phyloP scores from a whole-genome alignment of 1,140 invertebrate species.

The Pseudachorutes palmiensis region DNA sequence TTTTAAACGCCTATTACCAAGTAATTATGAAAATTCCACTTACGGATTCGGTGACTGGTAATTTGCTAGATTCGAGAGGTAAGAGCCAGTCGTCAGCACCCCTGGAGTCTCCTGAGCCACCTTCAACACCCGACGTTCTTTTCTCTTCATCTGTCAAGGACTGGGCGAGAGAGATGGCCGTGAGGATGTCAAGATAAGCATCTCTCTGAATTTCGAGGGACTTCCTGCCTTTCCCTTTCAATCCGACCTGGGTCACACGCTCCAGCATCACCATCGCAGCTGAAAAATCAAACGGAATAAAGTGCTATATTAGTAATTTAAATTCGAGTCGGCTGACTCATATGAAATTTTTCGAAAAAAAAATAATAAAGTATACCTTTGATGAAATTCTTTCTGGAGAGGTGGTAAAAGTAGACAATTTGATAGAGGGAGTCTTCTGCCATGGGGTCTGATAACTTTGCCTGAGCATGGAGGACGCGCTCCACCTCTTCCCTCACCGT shows the following conservation, averaged over 20 bases:
- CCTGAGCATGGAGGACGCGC: constrained; percentile 28
- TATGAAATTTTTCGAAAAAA: not conserved
- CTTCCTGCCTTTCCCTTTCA: constrained; percentile 25
- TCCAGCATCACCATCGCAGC: constrained; percentile 30
- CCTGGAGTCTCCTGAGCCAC: not conserved
- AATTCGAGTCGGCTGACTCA: not conserved
- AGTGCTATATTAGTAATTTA: not conserved
- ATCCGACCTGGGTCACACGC: constrained; percentile 28
- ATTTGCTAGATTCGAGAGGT: not conserved
- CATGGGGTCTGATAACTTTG: constrained; percentile 33
- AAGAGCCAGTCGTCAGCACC: not conserved
- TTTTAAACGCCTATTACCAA: constrained; percentile 1
- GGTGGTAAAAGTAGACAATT: constrained; percentile 33
- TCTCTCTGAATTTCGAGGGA: constrained; percentile 27
- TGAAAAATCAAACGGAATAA: constrained; percentile 14
- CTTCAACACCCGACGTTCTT: not conserved
- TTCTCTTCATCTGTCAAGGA: constrained; percentile 8
- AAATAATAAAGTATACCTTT: constrained; percentile 22
- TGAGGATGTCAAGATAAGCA: constrained; percentile 33
- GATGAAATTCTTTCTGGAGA: constrained; percentile 24
- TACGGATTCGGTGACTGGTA: not conserved
- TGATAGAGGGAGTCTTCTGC: constrained; percentile 29
- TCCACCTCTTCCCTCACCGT: constrained; percentile 29
- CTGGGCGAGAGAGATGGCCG: constrained; percentile 22
- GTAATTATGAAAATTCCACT: not conserved